Percentiles rank a stretch among this genome's conserved stretches.
These are phyloP conservation scores for Tuberolachnus salignus DNA, from an alignment of 2,888 invertebrate species.

Conservation along the genomic window DNA sequence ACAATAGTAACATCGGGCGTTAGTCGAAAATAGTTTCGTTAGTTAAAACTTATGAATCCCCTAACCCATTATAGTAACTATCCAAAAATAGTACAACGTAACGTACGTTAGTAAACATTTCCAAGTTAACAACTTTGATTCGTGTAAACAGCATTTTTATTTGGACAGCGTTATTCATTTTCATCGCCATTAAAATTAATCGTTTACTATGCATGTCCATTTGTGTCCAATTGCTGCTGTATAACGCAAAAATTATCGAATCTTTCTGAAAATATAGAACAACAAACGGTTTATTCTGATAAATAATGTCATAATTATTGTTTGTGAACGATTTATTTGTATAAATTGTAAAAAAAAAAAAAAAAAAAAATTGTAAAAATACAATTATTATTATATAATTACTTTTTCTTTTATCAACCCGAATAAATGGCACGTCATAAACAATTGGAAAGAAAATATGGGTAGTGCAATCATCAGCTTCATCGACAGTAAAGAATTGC, in stretches of 20 bases:
- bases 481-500: background rate
- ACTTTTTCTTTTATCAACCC: background rate
- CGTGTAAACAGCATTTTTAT: background rate
- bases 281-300: background rate
- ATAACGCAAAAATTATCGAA: background rate
- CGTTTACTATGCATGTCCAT: background rate
- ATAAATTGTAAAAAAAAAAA: background rate
- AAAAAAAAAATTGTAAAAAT: no score
- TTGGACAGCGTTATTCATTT: background rate
- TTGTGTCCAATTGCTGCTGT: background rate
- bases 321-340: background rate
- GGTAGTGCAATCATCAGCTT: background rate
- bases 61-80: no score
- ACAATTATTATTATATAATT: background rate
- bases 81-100: no score
- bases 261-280: background rate
- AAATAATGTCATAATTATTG: background rate
- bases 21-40: no score
- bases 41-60: no score
- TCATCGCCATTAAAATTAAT: background rate
- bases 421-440: background rate
- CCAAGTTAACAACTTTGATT: background rate
- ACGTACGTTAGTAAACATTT: background rate
- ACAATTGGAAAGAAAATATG: background rate
- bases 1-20: no score